These are phyloP conservation scores for Notospermus geniculatus DNA, from an alignment of 1,140 invertebrate genomes.

Conservation along the genomic window DNA sequence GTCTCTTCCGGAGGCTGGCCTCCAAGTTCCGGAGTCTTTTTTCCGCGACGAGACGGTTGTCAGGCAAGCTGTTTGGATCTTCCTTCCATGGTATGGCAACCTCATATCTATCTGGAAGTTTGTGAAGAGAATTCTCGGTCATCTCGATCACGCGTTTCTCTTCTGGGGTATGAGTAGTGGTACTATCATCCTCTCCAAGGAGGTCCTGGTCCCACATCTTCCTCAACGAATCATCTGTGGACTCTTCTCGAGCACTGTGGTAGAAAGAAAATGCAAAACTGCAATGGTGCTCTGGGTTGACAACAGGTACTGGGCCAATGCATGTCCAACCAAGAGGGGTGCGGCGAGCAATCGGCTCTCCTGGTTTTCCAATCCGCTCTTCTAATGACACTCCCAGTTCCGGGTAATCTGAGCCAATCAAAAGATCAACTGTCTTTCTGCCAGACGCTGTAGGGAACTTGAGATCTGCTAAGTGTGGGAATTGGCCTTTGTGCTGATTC, in stretches of 20 bases:
- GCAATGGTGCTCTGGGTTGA: background rate
- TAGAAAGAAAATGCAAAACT: background rate
- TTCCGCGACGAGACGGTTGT: no score
- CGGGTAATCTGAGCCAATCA: constrained; percentile 2
- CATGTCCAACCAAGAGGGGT: constrained; percentile 20
- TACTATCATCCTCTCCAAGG: background rate
- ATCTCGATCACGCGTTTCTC: no score
- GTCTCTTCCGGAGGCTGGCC: constrained; percentile 11
- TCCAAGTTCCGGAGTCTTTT: constrained; percentile 1
- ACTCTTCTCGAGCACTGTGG: background rate
- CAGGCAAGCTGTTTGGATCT: background rate
- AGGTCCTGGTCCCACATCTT: background rate
- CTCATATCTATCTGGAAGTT: background rate
- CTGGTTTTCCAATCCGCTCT: background rate
- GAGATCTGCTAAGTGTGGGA: background rate
- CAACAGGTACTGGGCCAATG: background rate
- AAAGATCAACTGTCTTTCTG: background rate
- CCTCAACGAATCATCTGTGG: no score
- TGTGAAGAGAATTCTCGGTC: no score
- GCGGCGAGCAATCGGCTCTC: constrained; percentile 11
- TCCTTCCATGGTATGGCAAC: constrained; percentile 19
- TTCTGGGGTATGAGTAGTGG: no score
- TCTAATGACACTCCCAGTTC: background rate
- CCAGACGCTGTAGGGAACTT: background rate
- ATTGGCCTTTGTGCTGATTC: constrained; percentile 3